phyloP scores from a whole-genome alignment of 1,140 invertebrate species.

The Plectrocnemia conspersa region DNA sequence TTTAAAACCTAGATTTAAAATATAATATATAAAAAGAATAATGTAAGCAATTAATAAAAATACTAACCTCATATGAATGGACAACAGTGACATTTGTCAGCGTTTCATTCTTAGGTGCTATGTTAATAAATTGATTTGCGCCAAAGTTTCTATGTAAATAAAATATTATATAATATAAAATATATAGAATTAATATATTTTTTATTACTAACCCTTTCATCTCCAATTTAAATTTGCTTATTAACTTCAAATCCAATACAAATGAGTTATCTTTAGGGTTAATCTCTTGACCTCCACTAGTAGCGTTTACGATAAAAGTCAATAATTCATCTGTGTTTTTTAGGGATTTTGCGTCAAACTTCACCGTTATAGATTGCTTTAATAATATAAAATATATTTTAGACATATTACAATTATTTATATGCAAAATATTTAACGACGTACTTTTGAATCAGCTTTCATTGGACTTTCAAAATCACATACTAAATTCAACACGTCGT shows the following conservation, averaged over 20 bases:
- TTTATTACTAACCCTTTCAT: slow-evolving; percentile 1
- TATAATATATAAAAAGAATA: no score
- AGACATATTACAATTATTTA: not conserved
- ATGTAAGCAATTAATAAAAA: no score
- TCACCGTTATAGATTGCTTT: no score
- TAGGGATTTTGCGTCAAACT: slow-evolving; percentile 12
- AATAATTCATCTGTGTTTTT: not conserved
- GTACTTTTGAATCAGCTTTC: slow-evolving; percentile 5
- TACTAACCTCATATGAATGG: slow-evolving; percentile 8
- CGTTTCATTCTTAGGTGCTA: no score
- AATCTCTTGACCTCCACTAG: no score
- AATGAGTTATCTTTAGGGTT: no score
- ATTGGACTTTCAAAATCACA: slow-evolving; percentile 31
- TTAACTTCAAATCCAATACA: no score
- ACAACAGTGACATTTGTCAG: not conserved
- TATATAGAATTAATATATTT: not conserved
- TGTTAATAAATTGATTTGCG: slow-evolving; percentile 7
- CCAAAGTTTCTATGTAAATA: not conserved
- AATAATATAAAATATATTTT: not conserved
- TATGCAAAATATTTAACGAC: not conserved
- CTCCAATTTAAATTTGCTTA: no score
- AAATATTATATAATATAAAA: not conserved
- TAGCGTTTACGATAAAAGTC: no score
- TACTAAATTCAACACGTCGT: slow-evolving; percentile 10
- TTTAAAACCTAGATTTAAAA: slow-evolving; percentile 18